Conservation (phyloP, 2,888 invertebrate genomes). For the Octodonta nipae region DNA sequence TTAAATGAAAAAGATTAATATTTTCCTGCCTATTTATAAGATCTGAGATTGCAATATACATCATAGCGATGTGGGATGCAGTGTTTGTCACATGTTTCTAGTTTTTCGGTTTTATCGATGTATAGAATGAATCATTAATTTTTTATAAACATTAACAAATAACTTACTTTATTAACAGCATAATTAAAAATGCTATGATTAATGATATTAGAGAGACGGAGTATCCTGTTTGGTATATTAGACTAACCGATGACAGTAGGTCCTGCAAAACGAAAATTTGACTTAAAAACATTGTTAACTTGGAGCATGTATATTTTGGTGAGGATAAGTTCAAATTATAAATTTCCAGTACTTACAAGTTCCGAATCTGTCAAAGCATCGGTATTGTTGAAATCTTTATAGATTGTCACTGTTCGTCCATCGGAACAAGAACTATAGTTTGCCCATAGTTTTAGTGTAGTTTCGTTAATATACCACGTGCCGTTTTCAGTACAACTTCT, state of each 20-base stretch:
- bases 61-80: no score
- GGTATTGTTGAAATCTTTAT: constrained; percentile 7
- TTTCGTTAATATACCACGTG: constrained; percentile 36
- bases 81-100: no score
- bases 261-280: no score
- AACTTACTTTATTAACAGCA: constrained; percentile 45
- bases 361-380: constrained; percentile 6
- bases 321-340: background rate
- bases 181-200: constrained; percentile 42
- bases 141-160: constrained; percentile 2
- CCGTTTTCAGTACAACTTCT: constrained; percentile 38
- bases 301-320: no score
- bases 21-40: no score
- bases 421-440: constrained; percentile 40
- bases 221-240: constrained; percentile 43
- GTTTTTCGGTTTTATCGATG: no score
- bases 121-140: no score
- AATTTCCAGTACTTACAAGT: constrained; percentile 2
- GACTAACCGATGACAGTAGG: no score
- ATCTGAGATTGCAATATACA: no score
- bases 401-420: constrained; percentile 29
- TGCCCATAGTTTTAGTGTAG: constrained; percentile 36
- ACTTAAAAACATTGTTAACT: no score
- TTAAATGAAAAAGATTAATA: no score
- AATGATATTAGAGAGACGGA: constrained; percentile 42